Conservation (phyloP, 1,140 invertebrate genomes). For the Hylyphantes graminicola region DNA sequence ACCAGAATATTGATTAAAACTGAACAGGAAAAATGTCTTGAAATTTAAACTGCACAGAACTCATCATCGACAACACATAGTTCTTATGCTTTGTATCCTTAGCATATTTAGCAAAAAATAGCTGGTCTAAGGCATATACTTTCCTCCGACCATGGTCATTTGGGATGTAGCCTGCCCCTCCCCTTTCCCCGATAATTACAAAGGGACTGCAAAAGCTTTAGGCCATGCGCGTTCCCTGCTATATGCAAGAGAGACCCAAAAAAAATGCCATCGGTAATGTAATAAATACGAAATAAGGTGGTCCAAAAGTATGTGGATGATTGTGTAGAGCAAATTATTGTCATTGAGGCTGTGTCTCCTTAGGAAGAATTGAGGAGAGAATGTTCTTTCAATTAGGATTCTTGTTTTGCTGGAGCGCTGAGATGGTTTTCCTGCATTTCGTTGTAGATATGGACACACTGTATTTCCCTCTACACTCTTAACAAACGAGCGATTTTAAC, state of each 20-base stretch:
- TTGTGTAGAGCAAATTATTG: conserved; percentile 57
- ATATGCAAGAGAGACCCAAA: neutral
- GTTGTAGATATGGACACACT: neutral
- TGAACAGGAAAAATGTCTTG: too few species aligned
- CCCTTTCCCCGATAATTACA: conserved; percentile 51
- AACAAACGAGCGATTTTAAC: too few species aligned
- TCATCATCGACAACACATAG: too few species aligned
- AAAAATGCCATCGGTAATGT: conserved; percentile 43
- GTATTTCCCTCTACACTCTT: neutral
- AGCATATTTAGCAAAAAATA: neutral
- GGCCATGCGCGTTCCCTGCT: conserved; percentile 29
- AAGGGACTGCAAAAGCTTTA: conserved; percentile 20
- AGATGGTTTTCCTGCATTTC: neutral
- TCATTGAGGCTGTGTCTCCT: conserved; percentile 49
- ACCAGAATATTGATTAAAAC: too few species aligned
- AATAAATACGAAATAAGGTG: conserved; percentile 58
- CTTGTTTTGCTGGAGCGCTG: neutral
- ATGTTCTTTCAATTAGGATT: conserved; percentile 3
- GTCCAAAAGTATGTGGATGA: conserved; percentile 52
- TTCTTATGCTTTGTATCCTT: too few species aligned
- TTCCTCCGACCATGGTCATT: conserved; percentile 48
- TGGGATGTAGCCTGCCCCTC: conserved; percentile 41
- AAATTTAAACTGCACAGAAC: too few species aligned
- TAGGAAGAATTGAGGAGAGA: conserved; percentile 14
- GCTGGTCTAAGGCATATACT: conserved; percentile 27